Base-by-base conservation (phyloP, 2,888 invertebrate genomes). In the Sinopyrophorus schimmeli region DNA sequence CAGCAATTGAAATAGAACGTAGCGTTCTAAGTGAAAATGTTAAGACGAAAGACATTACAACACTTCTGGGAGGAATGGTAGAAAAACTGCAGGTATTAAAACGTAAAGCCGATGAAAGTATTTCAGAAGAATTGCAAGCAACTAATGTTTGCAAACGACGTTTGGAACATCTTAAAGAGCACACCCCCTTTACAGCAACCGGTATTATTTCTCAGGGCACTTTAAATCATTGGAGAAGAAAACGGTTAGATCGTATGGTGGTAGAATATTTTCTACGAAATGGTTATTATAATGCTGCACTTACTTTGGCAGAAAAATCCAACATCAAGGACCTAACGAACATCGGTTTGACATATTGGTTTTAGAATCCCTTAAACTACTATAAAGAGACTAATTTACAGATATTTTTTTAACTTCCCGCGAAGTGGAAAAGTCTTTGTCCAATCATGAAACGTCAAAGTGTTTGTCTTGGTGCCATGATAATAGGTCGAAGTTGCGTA, bases 401-500 rank as follows among this genome's bases (percentile, higher is more conserved):
- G 96, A 91, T 65, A 89, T 92, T 47, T 92, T 91, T 70, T 77
- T 83, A 65, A 86, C 86, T 3, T 90, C 89, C 0, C 82, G 87
- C 7, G 89, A 89, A 66, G 90, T 97, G 4, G 96, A 96, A 70
- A 85, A 86, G 52, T 92, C 94, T 54, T 74, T 98, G 44, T 76
- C 81, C 2, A 82, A 82, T 49, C 86, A 84, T 43, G 92, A 95
- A 74, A 95, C 95, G 0, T 78, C 81, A 1, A 89, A 92, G 69
- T 95, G 95, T 71, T 82, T 96, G 48, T 81, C 87, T 53, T 97
- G 97, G 97, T 97, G 97, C 75, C 89, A 92, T 66, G 97, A 97
- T 70, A 96, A 97, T 77, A 89, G 92, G 72, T 94, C 94, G 20
- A 96, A 95, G 70, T 80, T 97, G 54, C 79, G 95, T 43, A 96